Percentiles rank a stretch among this genome's conserved stretches.
Conservation (phyloP, 2,797 vertebrate genomes). For the Clarias laeviceps region DNA sequence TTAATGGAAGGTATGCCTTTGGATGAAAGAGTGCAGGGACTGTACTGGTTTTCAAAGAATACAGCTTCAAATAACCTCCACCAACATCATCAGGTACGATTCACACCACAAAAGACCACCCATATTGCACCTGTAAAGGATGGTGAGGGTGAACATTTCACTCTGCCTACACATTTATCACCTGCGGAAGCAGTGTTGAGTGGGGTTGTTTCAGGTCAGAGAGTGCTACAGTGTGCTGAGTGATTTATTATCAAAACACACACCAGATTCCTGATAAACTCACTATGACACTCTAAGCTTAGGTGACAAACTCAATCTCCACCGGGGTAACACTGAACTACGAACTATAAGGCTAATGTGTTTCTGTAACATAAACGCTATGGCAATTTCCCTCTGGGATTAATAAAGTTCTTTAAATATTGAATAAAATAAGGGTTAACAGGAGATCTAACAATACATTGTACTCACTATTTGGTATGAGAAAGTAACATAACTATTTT, state of each 20-base stretch:
- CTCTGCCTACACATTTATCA: constrained; percentile 46
- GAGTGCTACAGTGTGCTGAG: constrained; percentile 8
- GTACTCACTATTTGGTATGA: background rate
- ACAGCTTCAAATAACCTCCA: background rate
- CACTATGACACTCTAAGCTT: background rate
- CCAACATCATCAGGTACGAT: background rate
- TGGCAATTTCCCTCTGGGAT: too few species aligned
- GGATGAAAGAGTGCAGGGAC: background rate
- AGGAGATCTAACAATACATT: background rate
- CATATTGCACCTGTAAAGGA: background rate
- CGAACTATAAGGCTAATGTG: background rate
- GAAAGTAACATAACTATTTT: background rate
- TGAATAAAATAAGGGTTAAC: background rate
- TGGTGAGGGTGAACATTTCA: constrained; percentile 1
- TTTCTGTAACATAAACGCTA: background rate
- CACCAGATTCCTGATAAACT: constrained; percentile 10
- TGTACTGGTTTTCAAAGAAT: background rate
- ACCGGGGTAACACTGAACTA: background rate
- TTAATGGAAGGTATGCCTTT: background rate
- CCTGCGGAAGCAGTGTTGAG: constrained; percentile 35
- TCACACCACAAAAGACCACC: background rate
- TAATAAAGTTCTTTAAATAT: too few species aligned
- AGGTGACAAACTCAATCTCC: background rate
- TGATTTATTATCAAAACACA: constrained; percentile 45
- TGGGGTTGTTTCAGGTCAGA: constrained; percentile 27